These are phyloP conservation scores for Pangasius larnaudii DNA, from an alignment of 2,797 vertebrate species.

Conservation along the genomic window DNA sequence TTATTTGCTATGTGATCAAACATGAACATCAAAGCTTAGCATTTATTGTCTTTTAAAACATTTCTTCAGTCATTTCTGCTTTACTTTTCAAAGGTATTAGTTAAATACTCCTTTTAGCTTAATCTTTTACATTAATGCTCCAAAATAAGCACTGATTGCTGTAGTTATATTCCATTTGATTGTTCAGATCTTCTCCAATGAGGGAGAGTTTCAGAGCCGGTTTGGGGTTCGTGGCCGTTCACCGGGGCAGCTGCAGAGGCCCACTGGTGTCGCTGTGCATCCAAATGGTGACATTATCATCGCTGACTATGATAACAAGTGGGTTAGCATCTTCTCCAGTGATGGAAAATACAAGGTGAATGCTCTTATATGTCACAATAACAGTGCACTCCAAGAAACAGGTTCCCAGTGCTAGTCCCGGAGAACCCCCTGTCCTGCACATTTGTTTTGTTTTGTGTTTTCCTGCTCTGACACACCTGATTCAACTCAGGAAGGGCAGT, in stretches of 20 bases:
- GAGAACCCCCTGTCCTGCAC: neutral
- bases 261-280: constrained; percentile 95
- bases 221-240: constrained; percentile 94
- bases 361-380: neutral
- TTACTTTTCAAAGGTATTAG: neutral
- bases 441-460: neutral
- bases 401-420: neutral
- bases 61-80: neutral
- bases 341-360: constrained; percentile 93
- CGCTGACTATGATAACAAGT: constrained; percentile 98
- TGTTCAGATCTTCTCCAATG: constrained; percentile 91
- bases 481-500: neutral
- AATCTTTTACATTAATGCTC: neutral
- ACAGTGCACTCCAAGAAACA: neutral
- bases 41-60: neutral
- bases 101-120: neutral
- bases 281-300: constrained; percentile 97
- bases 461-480: neutral
- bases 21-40: neutral
- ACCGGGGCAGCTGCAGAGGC: constrained; percentile 92
- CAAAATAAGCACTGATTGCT: neutral
- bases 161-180: neutral
- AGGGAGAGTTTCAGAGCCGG: constrained; percentile 93
- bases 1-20: neutral
- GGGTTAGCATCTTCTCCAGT: constrained; percentile 97